Base-by-base conservation (phyloP, 2,113 vertebrate genomes). In the Raphicerus campestris region DNA sequence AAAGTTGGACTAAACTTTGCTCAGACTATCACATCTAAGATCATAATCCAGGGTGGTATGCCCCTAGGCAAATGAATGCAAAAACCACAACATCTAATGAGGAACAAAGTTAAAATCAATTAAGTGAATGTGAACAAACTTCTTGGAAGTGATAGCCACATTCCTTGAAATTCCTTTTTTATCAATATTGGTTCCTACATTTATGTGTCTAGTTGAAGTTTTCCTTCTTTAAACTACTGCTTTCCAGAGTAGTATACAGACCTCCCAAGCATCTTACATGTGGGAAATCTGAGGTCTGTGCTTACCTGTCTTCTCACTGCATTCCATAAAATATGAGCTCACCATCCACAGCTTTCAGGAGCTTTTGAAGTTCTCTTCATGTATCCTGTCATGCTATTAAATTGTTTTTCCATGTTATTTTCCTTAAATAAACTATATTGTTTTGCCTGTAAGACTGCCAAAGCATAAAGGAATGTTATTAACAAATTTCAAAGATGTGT, bases 331-430 rank as follows among this genome's bases (percentile, higher is more conserved):
- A 94, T 24, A 87, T 81, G 66, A 96, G 88, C 58, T 98, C 94
- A 97, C 42, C 47, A 47, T 87, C 4, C 61, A 58, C 78, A 95
- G 92, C 86, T 96, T 90, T 70, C 58, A 82, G 96, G 32, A 53
- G n/a, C 66, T 95, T 95, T 95, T 98, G 88, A 97, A 97, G 82
- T 91, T 96, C 45, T 87, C 63, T 93, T 87, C 83, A 86, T 89
- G 30, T 92, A 80, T 80, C 13, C 60, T 85, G 53, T 81, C 73
- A 94, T 58, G 82, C 24, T 95, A 78, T 75, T 91, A 96, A 97
- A 96, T 96, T 63, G 0, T 82, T 97, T 97, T 90, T 32, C 53
- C 20, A 61, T 81, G 24, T 96, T 93, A 93, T 89, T 96, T 97
- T 91, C 78, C 47, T 91, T 91, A 92, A 19, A 92, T 86, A 86